Base-by-base conservation (phyloP, 2,888 invertebrate genomes). In the Poecilus cupreus region DNA sequence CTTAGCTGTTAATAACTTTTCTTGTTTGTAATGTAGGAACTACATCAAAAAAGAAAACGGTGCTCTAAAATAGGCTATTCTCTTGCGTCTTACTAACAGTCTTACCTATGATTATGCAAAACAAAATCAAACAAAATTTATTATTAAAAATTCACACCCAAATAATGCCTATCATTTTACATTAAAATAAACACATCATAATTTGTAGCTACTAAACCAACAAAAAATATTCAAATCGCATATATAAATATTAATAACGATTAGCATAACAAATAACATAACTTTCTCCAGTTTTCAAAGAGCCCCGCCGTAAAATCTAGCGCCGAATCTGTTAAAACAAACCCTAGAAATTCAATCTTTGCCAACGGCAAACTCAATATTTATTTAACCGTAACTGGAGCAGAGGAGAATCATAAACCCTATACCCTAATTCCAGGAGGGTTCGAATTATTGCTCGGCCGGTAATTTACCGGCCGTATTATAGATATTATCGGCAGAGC, bases 401-500 rank as follows among this genome's bases (percentile, higher is more conserved):
- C 76, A 32, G 22, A n/a, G n/a, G n/a, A 39, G 26, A 51, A 6
- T 24, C 43, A 26, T 49, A 64, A 74, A 24, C 24, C 49, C 18
- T 51, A 18, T 11, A 20, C 76, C 76, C 39, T 76, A 76, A 76
- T 76, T 76, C 51, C 76, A 20, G 57, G 76, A 57, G 76, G 57
- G 76, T 57, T 75, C 57, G 20, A 39, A 46, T 72, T 16, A 72
- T 72, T 43, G 72, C 72, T 24, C 24, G 37, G 32, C 18, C 37
- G 51, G 76, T 76, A 76, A 76, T 76, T 76, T 76, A 57, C 51
- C 57, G 76, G 18, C 43, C 39, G 76, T 57, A 76, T 76, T 76
- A 76, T 76, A 76, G 76, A 76, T 76, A 76, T 76, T 76, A 76
- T 76, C 76, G 57, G 22, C 37, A 3, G 39, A 39, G 54, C 46